Base-by-base conservation (phyloP, 2,888 invertebrate genomes). In the Charanyca ferruginea region DNA sequence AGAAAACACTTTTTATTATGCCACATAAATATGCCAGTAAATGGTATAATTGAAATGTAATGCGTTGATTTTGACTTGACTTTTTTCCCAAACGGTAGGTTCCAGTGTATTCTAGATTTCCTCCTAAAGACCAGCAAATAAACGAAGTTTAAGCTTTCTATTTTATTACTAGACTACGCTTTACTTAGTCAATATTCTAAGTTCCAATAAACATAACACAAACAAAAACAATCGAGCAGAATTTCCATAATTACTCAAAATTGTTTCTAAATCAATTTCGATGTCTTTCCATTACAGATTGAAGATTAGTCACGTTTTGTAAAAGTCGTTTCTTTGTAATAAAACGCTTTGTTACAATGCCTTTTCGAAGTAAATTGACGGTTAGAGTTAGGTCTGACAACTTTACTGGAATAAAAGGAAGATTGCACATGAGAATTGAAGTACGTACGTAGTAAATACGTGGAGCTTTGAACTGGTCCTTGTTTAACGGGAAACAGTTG, bases 311-410 rank as follows among this genome's bases (percentile, higher is more conserved):
- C 72, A 79, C 69, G 79, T 64, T 53, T 66, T 48, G 25, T 45
- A 52, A 64, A 54, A 66, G 25, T 51, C 22, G 22, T 41, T 45
- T 20, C 54, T 67, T 74, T 66, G 57, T 41, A 71, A 58, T 57
- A 45, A 66, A 73, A 68, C 18, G 51, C 65, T 80, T 57, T 71
- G 68, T 81, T 63, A 58, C 63, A 52, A 62, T 65, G 42, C 59
- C 45, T 78, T 75, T 72, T 52, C 54, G 32, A 52, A 42, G 18
- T 57, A 67, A 80, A 81, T 81, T 80, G 80, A 73, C 62, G 47
- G 55, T 59, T 58, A 59, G 81, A 75, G 71, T 66, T 70, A 70
- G 75, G 78, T 80, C 64, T 66, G 75, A 71, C 66, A 81, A 68
- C 45, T 53, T 67, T 18, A 59, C 60, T 52, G 59, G 13, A 57